Base-by-base conservation (phyloP, 1,140 invertebrate genomes). In the Acromyrmex charruanus region DNA sequence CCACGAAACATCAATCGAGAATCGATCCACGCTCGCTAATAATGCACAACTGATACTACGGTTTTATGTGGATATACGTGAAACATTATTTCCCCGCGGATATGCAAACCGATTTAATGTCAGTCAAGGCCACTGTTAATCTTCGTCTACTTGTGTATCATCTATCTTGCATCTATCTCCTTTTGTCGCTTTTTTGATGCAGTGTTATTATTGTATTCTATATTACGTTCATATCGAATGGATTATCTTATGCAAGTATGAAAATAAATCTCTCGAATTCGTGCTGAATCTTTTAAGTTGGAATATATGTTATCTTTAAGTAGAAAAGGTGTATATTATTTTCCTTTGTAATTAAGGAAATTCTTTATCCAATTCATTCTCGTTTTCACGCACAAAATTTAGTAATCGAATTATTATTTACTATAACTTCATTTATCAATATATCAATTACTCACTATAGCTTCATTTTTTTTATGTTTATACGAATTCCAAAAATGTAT, bases 51-150 rank as follows among this genome's bases (percentile, higher is more conserved):
- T 49, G 68, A 82, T 82, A 72, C 68, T 84, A 75, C 71, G 58
- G 55, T 44, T 39, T 74, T 49, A n/a, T 31, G 68, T 74, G 14
- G 69, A 75, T 58, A 75, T 75, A 75, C 55, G 69, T 51, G 69
- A 84, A 74, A 49, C 55, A 39, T 82, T 61, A 61, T 28, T 51
- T 21, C 5, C 0, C 21, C 53, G 14, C 9, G 25, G 18, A 44
- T 84, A 84, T 84, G 80, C 55, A 74, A 61, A 82, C 80, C 25
- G 55, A 82, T 74, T 82, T 63, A 49, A 75, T 61, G 39, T 51
- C 55, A 84, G 80, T 21, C 80, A 84, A 84, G 69, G 80, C 44
- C 10, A 25, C 16, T n/a, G 28, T 51, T 79, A 65, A 55, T 2
- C n/a, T 14, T 39, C 16, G 49, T 14, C 31, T 35, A 55, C 14